Conservation (phyloP, 2,797 vertebrate species). For the Diplodus sargus region DNA sequence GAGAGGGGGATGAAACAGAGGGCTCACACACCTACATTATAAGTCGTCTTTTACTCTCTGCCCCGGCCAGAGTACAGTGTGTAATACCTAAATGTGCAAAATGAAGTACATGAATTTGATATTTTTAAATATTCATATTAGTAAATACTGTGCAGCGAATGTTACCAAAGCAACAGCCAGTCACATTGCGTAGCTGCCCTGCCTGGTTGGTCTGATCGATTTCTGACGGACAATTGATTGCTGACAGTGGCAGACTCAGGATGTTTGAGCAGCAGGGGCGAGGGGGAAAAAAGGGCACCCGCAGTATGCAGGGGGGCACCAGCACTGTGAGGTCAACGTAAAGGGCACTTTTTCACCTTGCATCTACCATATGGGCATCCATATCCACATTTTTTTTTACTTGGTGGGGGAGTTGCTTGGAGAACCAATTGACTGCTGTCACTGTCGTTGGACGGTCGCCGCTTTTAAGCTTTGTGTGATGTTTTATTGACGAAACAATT, state of each 20-base stretch:
- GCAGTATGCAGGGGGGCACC: too few species aligned
- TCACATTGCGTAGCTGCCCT: not conserved
- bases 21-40: constrained; percentile 12
- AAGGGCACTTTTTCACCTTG: too few species aligned
- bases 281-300: too few species aligned
- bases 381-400: too few species aligned
- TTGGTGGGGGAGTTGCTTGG: not conserved
- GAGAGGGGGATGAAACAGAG: constrained; percentile 13
- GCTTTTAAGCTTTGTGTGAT: not conserved
- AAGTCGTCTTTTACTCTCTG: constrained; percentile 4
- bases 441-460: not conserved
- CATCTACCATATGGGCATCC: too few species aligned
- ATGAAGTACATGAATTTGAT: not conserved
- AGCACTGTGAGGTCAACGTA: too few species aligned
- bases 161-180: not conserved
- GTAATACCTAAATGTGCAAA: not conserved
- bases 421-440: not conserved
- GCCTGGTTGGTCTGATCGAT: not conserved
- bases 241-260: too few species aligned
- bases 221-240: not conserved
- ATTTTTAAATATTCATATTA: not conserved
- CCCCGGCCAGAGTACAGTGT: not conserved
- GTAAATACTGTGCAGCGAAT: not conserved
- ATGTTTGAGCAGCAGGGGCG: too few species aligned
- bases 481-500: not conserved